Evolutionary conservation across 2,797 vertebrate genomes (phyloP), one percentile per base, ranked within the genome.

Genomic region (Menidia menidia): DNA sequence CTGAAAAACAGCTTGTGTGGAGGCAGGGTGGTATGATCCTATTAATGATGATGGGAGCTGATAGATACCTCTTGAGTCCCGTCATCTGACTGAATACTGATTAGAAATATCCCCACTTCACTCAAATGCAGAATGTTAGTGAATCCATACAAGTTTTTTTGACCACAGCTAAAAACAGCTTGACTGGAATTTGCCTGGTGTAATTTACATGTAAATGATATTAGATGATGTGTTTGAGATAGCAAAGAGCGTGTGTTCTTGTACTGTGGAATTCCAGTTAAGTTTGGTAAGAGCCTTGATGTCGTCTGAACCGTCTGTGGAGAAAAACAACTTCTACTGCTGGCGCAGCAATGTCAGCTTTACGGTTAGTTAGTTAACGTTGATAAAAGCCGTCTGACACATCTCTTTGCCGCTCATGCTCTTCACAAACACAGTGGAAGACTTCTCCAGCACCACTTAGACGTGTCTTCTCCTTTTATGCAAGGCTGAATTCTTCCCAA

Each of bases 361-460:
- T 83, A 81, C 50, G 54, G 73, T 85, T 83, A 83, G 80, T 90
- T 87, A 89, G 88, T 75, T 68, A 74, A 63, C 75, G 51, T 78
- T 52, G 41, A 83, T 82, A 80, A 86, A 83, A 81, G 71, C 77
- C 67, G 43, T 33, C 57, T 15, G 73, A 76, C 80, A 80, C 67
- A 71, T 87, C 77, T 44, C 80, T 82, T 65, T 76, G 80, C 79
- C 82, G 59, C 45, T 30, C 35, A 53, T 35, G n/a, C 80, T 85
- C 73, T 64, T 87, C 77, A 77, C 59, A 79, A 84, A 84, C 73
- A 75, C 74, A 50, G 75, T 48, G 11, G 61, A 64, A 56, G 56
- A 52, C 45, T 63, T 65, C 75, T 67, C 47, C 1, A 47, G 43
- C 63, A 41, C 65, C 33, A 60, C 35, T 50, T 15, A 68, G n/a